Percentiles rank a stretch among this genome's conserved stretches.
Conservation (phyloP, 2,113 vertebrate genomes). For the Arothron firmamentum region DNA sequence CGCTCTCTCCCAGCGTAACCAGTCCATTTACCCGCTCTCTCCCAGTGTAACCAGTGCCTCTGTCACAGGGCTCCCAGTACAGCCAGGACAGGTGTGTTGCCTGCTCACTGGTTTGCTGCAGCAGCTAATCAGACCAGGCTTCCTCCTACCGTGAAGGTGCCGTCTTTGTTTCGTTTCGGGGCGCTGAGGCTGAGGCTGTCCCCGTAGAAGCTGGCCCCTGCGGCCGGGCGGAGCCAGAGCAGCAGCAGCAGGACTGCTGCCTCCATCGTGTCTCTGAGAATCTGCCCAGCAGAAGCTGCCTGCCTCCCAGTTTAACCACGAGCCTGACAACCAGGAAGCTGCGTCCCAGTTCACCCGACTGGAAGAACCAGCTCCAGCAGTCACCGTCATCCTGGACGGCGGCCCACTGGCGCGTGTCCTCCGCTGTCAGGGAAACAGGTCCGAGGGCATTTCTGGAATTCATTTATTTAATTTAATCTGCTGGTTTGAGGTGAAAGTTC, state of each 20-base stretch:
- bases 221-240: neutral
- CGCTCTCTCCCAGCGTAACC: too few species aligned
- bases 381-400: too few species aligned
- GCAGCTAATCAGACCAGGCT: neutral
- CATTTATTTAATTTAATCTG: too few species aligned
- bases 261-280: conserved; percentile 37
- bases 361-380: neutral
- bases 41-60: too few species aligned
- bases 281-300: neutral
- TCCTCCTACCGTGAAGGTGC: conserved; percentile 43
- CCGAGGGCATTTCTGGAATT: too few species aligned
- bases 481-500: too few species aligned
- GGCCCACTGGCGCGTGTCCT: too few species aligned
- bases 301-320: conserved; percentile 7
- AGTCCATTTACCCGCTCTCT: too few species aligned
- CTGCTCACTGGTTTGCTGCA: too few species aligned
- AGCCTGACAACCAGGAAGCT: neutral
- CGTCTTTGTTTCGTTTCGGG: conserved; percentile 12
- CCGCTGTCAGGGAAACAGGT: too few species aligned
- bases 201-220: conserved; percentile 37
- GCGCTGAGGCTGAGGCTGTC: conserved; percentile 44
- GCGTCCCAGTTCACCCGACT: conserved; percentile 8
- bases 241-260: conserved; percentile 20
- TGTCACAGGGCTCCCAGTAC: too few species aligned
- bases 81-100: too few species aligned